These are phyloP conservation scores for Ptilodon capucinus DNA, from an alignment of 2,888 invertebrate genomes.

Conservation along the genomic window DNA sequence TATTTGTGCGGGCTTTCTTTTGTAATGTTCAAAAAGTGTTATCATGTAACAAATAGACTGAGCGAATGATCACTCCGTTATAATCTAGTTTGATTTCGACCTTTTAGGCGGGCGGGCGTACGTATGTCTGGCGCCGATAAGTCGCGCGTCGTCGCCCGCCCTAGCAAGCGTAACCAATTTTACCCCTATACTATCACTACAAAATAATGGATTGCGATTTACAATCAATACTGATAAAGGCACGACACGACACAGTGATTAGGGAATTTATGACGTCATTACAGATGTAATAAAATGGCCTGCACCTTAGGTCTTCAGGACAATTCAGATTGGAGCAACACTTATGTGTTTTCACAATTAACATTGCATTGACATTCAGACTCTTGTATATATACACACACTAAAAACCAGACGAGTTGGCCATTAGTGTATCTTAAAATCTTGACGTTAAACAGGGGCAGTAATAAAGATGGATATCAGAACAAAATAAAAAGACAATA, in stretches of 20 bases:
- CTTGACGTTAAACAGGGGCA: too few species aligned
- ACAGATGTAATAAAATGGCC: background rate
- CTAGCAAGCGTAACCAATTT: constrained; percentile 44
- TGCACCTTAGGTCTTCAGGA: background rate
- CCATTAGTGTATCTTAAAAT: too few species aligned
- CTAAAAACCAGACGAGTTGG: background rate
- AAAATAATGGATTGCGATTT: constrained; percentile 13
- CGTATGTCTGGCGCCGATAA: constrained; percentile 39
- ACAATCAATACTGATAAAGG: constrained; percentile 11
- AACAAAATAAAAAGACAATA: background rate
- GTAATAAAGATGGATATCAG: too few species aligned
- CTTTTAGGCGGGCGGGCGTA: constrained; percentile 19
- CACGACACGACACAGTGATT: background rate
- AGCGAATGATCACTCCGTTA: too few species aligned
- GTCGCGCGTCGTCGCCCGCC: constrained; percentile 22
- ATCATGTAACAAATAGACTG: too few species aligned
- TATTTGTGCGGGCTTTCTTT: too few species aligned
- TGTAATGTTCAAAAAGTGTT: too few species aligned
- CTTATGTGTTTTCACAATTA: background rate
- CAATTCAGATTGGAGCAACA: background rate
- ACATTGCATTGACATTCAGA: background rate
- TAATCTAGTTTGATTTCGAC: constrained; percentile 24
- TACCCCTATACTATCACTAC: constrained; percentile 36
- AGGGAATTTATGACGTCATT: background rate
- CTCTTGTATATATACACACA: background rate